Evolutionary conservation across 2,797 vertebrate species (phyloP), one percentile per base, ranked within the genome.

Genomic region (Eidolon dupreanum): DNA sequence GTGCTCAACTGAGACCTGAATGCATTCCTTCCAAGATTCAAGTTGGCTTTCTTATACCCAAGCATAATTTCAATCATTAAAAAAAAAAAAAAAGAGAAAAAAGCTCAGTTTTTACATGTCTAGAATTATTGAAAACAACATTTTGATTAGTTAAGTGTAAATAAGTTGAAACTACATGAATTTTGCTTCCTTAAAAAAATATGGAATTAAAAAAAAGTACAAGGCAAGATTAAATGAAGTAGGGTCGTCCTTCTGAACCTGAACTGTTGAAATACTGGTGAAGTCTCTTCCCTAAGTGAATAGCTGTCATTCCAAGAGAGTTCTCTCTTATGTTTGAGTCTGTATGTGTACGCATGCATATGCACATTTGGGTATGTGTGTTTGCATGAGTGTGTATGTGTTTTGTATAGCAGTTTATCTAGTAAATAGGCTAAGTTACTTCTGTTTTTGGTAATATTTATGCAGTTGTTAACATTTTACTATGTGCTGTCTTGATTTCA

Each of bases 91-190:
- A 68, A 38, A 15, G 16, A 24, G 43, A 46, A 61, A 24, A 87
- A 51, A 20, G 91, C 11, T 84, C 51, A 86, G 22, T 78, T 93
- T 66, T 94, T 46, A 59, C 8, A 74, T 73, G 61, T 38, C 59
- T 90, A 66, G 46, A 53, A 81, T 71, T 83, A 90, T 68, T 88
- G 74, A 78, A 68, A 61, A 22, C 36, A 83, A 28, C 0, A 66
- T 75, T 92, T 92, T 85, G 9, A 74, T 79, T 66, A 93, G 22
- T 16, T 82, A 94, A 75, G 13, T 77, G 15, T 77, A 61, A 93
- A 43, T 93, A 38, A 71, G 85, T 57, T 66, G 3, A 41, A 65
- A 33, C 8, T 36, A 41, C 0, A 3, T 55, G 13, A 10, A n/a
- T 43, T 75, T 36, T 28, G 5, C 9, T 93, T 93, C 19, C 13